Percentiles rank a stretch among this genome's conserved stretches.
phyloP scores from a whole-genome alignment of 2,113 vertebrate species.

The Amazona guildingii region DNA sequence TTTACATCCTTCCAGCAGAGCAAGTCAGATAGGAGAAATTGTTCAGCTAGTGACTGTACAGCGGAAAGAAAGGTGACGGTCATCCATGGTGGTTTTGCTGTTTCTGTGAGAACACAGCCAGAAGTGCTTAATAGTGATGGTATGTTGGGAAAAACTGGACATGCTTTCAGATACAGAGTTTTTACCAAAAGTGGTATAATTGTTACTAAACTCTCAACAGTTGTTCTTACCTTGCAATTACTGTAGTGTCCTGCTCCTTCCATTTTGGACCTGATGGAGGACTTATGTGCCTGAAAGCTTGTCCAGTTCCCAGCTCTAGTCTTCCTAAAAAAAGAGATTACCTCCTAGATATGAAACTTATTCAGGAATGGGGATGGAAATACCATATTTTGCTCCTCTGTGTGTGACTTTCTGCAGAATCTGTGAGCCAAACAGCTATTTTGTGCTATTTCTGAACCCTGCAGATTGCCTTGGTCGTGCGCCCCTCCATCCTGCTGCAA shows the following conservation, averaged over 20 bases:
- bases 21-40: not conserved
- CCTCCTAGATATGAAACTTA: not conserved
- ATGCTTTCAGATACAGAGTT: not conserved
- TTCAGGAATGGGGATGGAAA: not conserved
- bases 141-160: not conserved
- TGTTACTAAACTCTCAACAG: not conserved
- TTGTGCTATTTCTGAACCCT: slow-evolving; percentile 49
- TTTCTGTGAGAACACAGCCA: not conserved
- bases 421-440: not conserved
- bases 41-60: not conserved
- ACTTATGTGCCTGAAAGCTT: not conserved
- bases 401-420: not conserved
- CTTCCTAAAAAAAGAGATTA: not conserved
- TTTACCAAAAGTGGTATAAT: not conserved
- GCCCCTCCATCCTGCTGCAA: slow-evolving; percentile 58
- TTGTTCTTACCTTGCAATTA: not conserved
- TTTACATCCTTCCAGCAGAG: not conserved
- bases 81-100: not conserved
- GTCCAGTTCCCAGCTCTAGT: not conserved
- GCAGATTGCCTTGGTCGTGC: slow-evolving; percentile 45
- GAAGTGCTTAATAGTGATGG: not conserved
- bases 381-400: not conserved
- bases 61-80: not conserved
- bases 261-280: not conserved
- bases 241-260: not conserved